Percentiles rank a stretch among this genome's conserved stretches.
Conservation (phyloP, 2,113 vertebrate species). For the human (Homo sapiens) region DNA sequence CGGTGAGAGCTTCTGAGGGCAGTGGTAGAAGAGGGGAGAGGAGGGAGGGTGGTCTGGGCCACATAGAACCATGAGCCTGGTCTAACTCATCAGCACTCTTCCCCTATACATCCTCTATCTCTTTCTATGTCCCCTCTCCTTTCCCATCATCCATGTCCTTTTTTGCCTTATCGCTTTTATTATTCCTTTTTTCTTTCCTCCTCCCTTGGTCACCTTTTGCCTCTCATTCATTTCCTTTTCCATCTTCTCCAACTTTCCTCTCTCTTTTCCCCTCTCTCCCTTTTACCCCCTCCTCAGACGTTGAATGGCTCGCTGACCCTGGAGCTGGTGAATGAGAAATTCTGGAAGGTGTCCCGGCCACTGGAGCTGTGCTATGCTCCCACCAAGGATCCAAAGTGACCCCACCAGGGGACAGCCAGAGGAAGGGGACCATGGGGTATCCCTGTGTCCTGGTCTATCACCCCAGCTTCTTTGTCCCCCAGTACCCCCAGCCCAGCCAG, state of each 20-base stretch:
- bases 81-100: too few relatives aligned
- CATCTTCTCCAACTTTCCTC: background rate
- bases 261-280: background rate
- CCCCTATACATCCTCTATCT: background rate
- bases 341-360: constrained; percentile 92
- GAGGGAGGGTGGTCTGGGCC: background rate
- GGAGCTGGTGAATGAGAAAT: constrained; percentile 94
- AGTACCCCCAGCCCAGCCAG: background rate
- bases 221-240: background rate
- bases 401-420: constrained; percentile 39
- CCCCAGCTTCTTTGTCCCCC: constrained; percentile 57
- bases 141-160: background rate
- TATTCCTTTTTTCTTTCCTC: background rate
- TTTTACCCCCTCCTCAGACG: constrained; percentile 78
- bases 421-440: constrained; percentile 9
- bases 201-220: background rate
- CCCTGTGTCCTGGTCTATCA: constrained; percentile 14
- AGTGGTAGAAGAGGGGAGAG: accelerated
- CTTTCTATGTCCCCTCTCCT: background rate
- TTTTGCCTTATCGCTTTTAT: background rate
- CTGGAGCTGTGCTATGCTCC: constrained; percentile 93
- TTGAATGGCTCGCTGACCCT: constrained; percentile 93
- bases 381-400: constrained; percentile 89
- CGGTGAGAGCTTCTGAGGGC: constrained; percentile 81
- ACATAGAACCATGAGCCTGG: accelerated